Base-by-base conservation (phyloP, 2,113 vertebrate species). In the Pantherophis guttatus region DNA sequence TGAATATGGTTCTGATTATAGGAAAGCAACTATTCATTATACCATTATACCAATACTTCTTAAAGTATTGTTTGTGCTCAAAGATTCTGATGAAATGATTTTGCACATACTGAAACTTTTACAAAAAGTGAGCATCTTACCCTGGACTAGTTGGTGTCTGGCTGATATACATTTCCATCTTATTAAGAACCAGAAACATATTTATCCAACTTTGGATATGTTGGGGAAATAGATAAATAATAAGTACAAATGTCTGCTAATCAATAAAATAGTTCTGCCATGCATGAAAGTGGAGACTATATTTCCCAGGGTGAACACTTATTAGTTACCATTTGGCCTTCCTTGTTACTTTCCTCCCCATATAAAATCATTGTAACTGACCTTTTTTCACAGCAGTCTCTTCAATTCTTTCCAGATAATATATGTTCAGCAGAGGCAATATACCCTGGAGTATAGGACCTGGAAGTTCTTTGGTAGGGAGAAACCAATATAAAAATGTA, bases 401-500 rank as follows among this genome's bases (percentile, higher is more conserved):
- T 96, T 99, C 98, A 89, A 98, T 97, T 88, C 98, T 97, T 89
- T 98, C 98, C 88, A 99, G 98, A 59, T 98, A 98, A 96, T 98
- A 98, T 15, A 98, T 96, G 55, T 98, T 98, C 95, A 99, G 97
- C 53, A 98, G 97, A 92, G 98, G 98, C 96, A 99, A 96, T 75
- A 99, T 98, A 10, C 98, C 98, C 96, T 98, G 95, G 65, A 99
- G 97, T 92, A 99, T 97, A 91, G 97, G 96, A 6, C 96, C 94
- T 88, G 98, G 98, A 92, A 99, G 98, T 95, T 97, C 98, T 99
- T 95, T 50, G 90, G 89, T 90, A 92, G 92, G 91, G 94, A 89
- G 96, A 94, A 94, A 96, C 3, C 94, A 93, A 92, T 87, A 94
- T 62, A 93, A 93, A 88, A 8, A 23, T 17, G 17, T 21, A 75